These are phyloP conservation scores for Protosalanx chinensis DNA, from an alignment of 2,797 vertebrate species.

Conservation along the genomic window DNA sequence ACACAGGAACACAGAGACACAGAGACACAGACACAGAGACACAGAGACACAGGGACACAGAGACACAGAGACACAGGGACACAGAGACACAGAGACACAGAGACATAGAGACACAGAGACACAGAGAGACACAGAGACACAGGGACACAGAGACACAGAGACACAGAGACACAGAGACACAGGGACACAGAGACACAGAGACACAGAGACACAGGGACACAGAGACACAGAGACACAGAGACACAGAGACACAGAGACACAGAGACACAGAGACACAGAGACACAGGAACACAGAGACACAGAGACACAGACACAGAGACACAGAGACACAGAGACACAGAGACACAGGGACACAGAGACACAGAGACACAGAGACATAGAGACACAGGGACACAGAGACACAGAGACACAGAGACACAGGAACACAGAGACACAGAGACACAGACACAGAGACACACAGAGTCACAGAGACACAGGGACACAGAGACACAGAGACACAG, in stretches of 20 bases:
- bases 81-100: conserved; percentile 14
- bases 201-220: conserved; percentile 8
- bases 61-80: conserved; percentile 11
- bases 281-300: too few species aligned
- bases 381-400: too few species aligned
- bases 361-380: conserved; percentile 12
- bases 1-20: conserved; percentile 11
- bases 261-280: conserved; percentile 13
- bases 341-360: too few species aligned
- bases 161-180: conserved; percentile 10
- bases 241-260: conserved; percentile 10
- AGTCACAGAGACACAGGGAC: conserved; percentile 16
- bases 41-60: too few species aligned
- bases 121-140: conserved; percentile 13
- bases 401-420: conserved; percentile 12
- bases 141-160: too few species aligned
- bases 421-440: conserved; percentile 10
- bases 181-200: too few species aligned
- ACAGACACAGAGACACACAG: too few species aligned
- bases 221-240: conserved; percentile 16
- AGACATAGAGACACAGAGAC: too few species aligned
- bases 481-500: conserved; percentile 12
- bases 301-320: conserved; percentile 15
- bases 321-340: conserved; percentile 12
- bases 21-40: conserved; percentile 13